Conservation (phyloP, 2,888 invertebrate genomes). For the Apoderus coryli region DNA sequence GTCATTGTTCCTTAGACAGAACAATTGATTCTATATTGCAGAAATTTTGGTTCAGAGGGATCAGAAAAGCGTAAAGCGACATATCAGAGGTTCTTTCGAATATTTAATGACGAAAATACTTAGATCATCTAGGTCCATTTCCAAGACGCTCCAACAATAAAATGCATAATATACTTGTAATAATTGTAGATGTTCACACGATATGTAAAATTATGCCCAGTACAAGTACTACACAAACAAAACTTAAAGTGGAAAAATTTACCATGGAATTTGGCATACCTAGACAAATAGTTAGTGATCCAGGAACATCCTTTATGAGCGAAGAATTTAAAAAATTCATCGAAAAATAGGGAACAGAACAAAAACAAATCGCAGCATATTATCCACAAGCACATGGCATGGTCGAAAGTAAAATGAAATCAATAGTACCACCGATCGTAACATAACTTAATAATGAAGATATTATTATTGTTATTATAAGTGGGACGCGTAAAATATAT, state of each 20-base stretch:
- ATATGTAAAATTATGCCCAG: constrained; percentile 13
- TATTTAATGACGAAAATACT: constrained; percentile 14
- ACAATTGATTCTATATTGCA: constrained; percentile 8
- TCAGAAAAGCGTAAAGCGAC: constrained; percentile 13
- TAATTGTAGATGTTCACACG: constrained; percentile 13
- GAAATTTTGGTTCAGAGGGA: constrained; percentile 15
- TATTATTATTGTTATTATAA: too few species aligned
- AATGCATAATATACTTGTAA: constrained; percentile 11
- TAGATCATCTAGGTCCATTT: constrained; percentile 15
- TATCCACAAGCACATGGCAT: constrained; percentile 18
- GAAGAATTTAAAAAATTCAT: constrained; percentile 6
- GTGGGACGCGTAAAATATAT: constrained; percentile 13
- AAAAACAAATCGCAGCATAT: constrained; percentile 14
- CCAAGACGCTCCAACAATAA: constrained; percentile 11
- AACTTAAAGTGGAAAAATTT: constrained; percentile 14
- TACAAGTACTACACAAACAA: constrained; percentile 10
- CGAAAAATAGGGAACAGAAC: constrained; percentile 12
- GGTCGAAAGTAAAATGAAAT: too few species aligned
- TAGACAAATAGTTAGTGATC: constrained; percentile 16
- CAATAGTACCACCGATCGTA: constrained; percentile 11
- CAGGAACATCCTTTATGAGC: constrained; percentile 11
- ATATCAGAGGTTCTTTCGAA: constrained; percentile 13
- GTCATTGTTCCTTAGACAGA: constrained; percentile 14
- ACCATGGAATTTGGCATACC: constrained; percentile 16
- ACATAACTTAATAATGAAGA: constrained; percentile 6